Conservation (phyloP, 1,140 invertebrate genomes). For the Drosophila insularis region DNA sequence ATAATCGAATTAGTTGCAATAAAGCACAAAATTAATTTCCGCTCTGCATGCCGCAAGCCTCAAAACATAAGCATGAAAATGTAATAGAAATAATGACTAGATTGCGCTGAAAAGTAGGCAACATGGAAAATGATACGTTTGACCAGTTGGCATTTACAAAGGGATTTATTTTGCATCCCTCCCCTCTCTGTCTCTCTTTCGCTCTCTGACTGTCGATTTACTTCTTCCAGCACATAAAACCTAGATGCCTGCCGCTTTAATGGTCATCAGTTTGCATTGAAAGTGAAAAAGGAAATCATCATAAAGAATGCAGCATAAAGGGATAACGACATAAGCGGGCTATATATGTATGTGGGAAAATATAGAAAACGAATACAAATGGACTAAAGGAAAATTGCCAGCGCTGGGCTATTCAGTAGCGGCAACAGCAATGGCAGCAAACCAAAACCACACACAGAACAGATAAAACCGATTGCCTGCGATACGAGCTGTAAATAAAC, state of each 20-base stretch:
- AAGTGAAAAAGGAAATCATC: conserved; percentile 33
- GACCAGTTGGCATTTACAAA: neutral
- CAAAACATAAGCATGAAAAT: conserved; percentile 40
- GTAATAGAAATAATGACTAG: conserved; percentile 8
- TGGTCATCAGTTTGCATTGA: conserved; percentile 32
- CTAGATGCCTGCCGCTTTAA: conserved; percentile 17
- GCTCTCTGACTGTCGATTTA: neutral
- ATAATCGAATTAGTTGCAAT: conserved; percentile 79
- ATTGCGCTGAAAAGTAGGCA: conserved; percentile 34
- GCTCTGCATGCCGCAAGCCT: conserved; percentile 53
- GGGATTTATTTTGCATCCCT: neutral
- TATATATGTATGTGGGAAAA: conserved; percentile 25
- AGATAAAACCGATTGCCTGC: conserved; percentile 57
- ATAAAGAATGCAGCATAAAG: conserved; percentile 47
- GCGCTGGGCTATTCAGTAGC: conserved; percentile 4
- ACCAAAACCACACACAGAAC: conserved; percentile 5
- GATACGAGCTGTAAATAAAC: conserved; percentile 39
- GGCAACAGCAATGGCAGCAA: conserved; percentile 17
- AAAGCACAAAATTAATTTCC: conserved; percentile 76
- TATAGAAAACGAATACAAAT: conserved; percentile 22
- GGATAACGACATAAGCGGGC: conserved; percentile 45
- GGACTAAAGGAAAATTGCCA: conserved; percentile 15
- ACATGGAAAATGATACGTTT: conserved; percentile 4
- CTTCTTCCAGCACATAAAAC: conserved; percentile 54
- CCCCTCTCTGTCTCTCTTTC: neutral